These are phyloP conservation scores for Drosophila takahashii DNA, from an alignment of 1,140 invertebrate species.

Conservation along the genomic window DNA sequence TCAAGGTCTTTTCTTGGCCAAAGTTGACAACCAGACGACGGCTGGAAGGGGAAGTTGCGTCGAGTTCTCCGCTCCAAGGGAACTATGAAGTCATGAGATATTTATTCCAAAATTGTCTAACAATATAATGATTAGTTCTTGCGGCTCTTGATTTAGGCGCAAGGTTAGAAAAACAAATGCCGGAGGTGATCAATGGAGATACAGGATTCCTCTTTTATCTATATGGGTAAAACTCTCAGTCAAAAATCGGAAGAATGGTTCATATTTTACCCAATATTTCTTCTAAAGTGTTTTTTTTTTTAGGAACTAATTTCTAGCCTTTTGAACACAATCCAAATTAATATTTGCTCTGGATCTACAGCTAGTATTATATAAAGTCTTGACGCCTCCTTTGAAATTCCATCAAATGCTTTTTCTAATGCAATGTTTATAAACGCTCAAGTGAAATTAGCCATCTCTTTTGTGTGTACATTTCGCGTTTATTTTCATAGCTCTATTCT, in stretches of 20 bases:
- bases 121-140: slow-evolving; percentile 33
- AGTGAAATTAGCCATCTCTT: slow-evolving; percentile 32
- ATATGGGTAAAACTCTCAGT: too few species aligned
- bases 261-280: too few species aligned
- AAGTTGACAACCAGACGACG: slow-evolving; percentile 18
- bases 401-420: slow-evolving; percentile 40
- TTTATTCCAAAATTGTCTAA: slow-evolving; percentile 39
- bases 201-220: background rate
- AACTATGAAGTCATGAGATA: slow-evolving; percentile 43
- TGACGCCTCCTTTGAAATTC: slow-evolving; percentile 10
- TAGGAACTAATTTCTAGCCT: too few species aligned
- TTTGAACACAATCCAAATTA: too few species aligned
- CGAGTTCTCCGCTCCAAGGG: slow-evolving; percentile 9
- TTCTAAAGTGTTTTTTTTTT: too few species aligned
- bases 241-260: too few species aligned
- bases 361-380: background rate
- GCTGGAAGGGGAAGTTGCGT: slow-evolving; percentile 21
- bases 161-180: slow-evolving; percentile 11
- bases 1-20: slow-evolving; percentile 60
- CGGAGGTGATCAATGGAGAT: background rate
- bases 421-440: slow-evolving; percentile 48
- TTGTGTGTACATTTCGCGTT: slow-evolving; percentile 27
- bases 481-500: slow-evolving; percentile 47
- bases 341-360: too few species aligned
- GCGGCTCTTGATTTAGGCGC: slow-evolving; percentile 25